Conservation (phyloP, 2,888 invertebrate genomes). For the Spisula solida region DNA sequence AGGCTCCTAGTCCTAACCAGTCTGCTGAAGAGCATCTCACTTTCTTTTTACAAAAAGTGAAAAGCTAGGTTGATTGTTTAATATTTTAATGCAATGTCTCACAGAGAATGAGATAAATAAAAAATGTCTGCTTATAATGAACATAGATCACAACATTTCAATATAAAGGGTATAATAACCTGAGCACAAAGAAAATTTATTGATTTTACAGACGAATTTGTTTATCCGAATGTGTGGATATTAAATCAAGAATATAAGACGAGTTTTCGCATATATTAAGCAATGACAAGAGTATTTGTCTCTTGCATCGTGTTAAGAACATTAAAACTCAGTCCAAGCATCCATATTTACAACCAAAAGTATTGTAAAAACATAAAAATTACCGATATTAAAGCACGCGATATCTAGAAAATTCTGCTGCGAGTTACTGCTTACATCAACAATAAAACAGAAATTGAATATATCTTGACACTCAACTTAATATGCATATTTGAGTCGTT, state of each 20-base stretch:
- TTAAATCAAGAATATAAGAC: neutral
- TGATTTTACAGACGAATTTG: neutral
- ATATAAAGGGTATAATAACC: no score
- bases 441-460: neutral
- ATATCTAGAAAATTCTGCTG: slow-evolving; percentile 17
- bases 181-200: no score
- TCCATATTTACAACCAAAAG: neutral
- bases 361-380: neutral
- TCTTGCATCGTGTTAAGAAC: neutral
- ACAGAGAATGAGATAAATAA: no score
- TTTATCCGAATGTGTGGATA: neutral
- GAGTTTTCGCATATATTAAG: neutral
- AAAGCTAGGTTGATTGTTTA: no score
- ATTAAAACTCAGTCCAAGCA: neutral
- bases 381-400: neutral
- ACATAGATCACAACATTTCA: no score
- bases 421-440: neutral
- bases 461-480: neutral
- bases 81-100: no score
- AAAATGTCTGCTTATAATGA: no score
- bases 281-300: neutral
- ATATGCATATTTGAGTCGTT: neutral
- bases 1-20: no score
- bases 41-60: no score
- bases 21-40: no score